A percentile compares a stretch with the other conserved stretches of the same genome.
Evolutionary conservation across 2,888 invertebrate genomes (phyloP).

Genomic region (Cryptophagus acutangulus): DNA sequence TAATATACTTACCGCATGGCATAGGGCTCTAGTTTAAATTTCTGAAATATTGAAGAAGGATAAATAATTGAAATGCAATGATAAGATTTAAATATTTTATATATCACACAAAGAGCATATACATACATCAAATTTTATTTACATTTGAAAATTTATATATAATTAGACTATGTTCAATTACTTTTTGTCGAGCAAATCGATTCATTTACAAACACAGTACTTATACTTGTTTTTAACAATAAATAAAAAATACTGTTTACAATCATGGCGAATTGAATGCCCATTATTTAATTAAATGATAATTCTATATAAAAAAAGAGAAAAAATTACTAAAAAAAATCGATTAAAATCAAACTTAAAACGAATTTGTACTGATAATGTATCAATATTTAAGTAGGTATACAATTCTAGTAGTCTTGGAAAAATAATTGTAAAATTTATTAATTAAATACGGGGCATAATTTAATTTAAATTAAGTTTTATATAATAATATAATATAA

Average conservation of each 20-base stretch:
- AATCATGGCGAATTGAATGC: constrained; percentile 25
- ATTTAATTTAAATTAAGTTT: constrained; percentile 22
- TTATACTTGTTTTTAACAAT: constrained; percentile 16
- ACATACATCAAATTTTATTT: constrained; percentile 50
- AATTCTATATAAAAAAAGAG: no score
- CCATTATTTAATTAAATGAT: constrained; percentile 20
- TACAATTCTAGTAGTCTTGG: constrained; percentile 18
- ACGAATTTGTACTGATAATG: constrained; percentile 32
- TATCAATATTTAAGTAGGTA: no score
- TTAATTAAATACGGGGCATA: constrained; percentile 22
- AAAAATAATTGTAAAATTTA: constrained; percentile 10
- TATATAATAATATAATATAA: no score
- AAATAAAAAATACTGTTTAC: constrained; percentile 26
- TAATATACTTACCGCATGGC: no score
- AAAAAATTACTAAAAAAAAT: constrained; percentile 5
- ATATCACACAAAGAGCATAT: constrained; percentile 51
- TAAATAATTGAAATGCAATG: no score
- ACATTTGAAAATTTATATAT: constrained; percentile 38
- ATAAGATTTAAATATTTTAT: constrained; percentile 47
- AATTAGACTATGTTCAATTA: constrained; percentile 38
- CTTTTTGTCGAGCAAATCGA: constrained; percentile 32
- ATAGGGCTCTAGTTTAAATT: no score
- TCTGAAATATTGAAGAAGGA: no score
- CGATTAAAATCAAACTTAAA: constrained; percentile 20
- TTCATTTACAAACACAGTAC: constrained; percentile 18